Base-by-base conservation (phyloP, 2,888 invertebrate genomes). In the Cephus spinipes region DNA sequence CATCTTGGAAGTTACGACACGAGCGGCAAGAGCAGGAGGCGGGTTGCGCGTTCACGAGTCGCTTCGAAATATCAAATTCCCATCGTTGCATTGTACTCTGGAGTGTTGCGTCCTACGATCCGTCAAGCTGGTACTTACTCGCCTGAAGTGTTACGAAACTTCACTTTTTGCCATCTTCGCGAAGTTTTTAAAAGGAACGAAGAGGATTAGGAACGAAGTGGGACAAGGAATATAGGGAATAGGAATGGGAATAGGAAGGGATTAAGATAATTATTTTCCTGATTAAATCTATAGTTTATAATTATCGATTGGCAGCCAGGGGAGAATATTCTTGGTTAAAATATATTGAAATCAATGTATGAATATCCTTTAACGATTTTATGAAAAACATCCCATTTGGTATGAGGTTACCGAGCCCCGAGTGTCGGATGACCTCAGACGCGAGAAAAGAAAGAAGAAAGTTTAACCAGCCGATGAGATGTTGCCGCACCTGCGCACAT, bases 401-500 rank as follows among this genome's bases (percentile, higher is more conserved):
- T 55, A 55, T 9, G 55, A 55, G 55, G 55, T 55, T 55, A 55
- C 23, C 40, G 15, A 40, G 40, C 4, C 4, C 6, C 23, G 55
- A 55, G 23, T 55, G 55, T 55, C 55, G 55, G 55, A 55, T 55
- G 55, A 55, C 55, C 55, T 55, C 71, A 34, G 74, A n/a, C 33
- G 31, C 11, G 35, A 33, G 80, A 87, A 33, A 88, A 85, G 86
- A 87, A 86, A 87, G 86, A 89, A 87, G 89, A 89, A 88, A 89
- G 89, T 87, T 83, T 79, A 78, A 74, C 79, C 80, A 84, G 83
- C 79, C 82, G 80, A 78, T 81, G 87, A 85, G 87, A 84, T 86
- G 87, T 81, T 81, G 84, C 85, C 89, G 88, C 89, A 90, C 90
- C 90, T 90, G 90, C 88, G 85, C 83, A 86, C 89, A 90, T 90